Conservation (phyloP, 2,888 invertebrate species). For the Stratiomys singularior region DNA sequence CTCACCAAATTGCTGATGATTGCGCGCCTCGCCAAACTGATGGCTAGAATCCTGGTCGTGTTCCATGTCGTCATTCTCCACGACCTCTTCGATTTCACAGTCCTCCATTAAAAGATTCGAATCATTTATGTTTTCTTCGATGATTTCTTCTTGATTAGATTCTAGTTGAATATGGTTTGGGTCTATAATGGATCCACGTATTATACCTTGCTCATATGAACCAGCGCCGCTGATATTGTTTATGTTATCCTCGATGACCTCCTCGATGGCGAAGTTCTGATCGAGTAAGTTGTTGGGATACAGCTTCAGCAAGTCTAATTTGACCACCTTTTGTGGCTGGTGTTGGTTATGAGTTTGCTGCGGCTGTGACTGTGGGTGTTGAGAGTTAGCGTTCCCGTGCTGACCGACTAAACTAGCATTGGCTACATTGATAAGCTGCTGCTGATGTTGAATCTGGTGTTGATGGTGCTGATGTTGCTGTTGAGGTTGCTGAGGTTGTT, state of each 20-base stretch:
- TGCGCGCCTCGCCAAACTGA: constrained; percentile 27
- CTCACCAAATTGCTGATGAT: constrained; percentile 7
- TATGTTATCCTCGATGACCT: constrained; percentile 40
- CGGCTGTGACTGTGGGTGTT: constrained; percentile 1
- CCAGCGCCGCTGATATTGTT: constrained; percentile 29
- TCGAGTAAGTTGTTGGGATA: constrained; percentile 32
- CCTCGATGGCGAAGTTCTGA: constrained; percentile 40
- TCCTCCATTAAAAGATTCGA: constrained; percentile 31
- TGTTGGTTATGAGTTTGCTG: not conserved
- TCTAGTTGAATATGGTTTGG: constrained; percentile 37
- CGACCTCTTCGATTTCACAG: constrained; percentile 32
- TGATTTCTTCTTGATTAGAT: constrained; percentile 36
- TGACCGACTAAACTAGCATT: not conserved
- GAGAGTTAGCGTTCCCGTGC: not conserved
- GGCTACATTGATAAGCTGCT: constrained; percentile 12
- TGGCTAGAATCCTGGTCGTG: constrained; percentile 26
- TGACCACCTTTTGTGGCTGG: constrained; percentile 34
- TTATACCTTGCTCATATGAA: constrained; percentile 27
- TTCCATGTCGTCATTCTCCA: constrained; percentile 20
- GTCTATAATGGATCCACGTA: constrained; percentile 18
- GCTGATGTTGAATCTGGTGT: constrained; percentile 11
- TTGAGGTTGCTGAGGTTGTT: constrained; percentile 11
- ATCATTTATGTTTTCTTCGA: constrained; percentile 27
- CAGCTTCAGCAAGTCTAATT: constrained; percentile 31
- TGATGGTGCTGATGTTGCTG: constrained; percentile 29